These are phyloP conservation scores for Odontocerum albicorne DNA, from an alignment of 2,888 invertebrate species.

Conservation along the genomic window DNA sequence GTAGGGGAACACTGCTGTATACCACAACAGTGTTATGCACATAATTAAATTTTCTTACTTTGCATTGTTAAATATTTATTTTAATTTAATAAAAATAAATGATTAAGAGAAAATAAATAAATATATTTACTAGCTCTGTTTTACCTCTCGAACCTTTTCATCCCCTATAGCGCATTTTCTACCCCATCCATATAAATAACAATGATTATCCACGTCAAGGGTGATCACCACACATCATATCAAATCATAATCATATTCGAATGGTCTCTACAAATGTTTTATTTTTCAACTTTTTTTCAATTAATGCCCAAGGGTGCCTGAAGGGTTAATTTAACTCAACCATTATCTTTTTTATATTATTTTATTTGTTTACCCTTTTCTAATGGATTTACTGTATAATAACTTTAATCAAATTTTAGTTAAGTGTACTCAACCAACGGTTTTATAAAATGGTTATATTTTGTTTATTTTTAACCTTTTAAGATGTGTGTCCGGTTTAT, in stretches of 20 bases:
- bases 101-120: background rate
- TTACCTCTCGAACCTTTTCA: background rate
- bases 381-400: too few species aligned
- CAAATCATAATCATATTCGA: constrained; percentile 18
- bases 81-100: background rate
- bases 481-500: too few species aligned
- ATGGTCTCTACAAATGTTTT: constrained; percentile 20
- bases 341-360: too few species aligned
- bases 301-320: constrained; percentile 1
- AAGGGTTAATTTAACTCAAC: constrained; percentile 6
- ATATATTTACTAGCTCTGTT: background rate
- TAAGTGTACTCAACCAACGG: too few species aligned
- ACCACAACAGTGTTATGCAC: too few species aligned
- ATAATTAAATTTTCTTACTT: too few species aligned
- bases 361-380: too few species aligned
- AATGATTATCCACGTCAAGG: constrained; percentile 16
- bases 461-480: too few species aligned
- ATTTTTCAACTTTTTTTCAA: background rate
- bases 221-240: constrained; percentile 26
- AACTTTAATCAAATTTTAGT: background rate
- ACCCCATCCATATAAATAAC: background rate
- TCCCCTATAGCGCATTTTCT: background rate
- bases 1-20: too few species aligned
- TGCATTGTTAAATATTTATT: background rate
- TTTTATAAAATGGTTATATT: too few species aligned